Conservation (phyloP, 2,888 invertebrate genomes). For the Ectobius pallidus region DNA sequence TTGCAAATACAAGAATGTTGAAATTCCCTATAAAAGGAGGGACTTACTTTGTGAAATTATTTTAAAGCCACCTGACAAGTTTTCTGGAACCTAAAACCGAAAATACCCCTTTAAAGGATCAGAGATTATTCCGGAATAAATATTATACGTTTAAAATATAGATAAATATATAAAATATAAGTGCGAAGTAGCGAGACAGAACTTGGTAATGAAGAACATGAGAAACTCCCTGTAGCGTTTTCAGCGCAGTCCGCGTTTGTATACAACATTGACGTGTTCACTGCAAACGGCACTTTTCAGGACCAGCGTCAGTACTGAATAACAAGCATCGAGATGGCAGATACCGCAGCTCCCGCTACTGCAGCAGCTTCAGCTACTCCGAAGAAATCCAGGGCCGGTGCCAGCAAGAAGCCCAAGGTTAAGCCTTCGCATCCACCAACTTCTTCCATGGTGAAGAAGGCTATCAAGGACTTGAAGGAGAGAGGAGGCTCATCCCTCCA, state of each 20-base stretch:
- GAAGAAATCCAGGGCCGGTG: neutral
- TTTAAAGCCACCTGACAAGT: too few species aligned
- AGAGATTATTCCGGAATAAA: too few species aligned
- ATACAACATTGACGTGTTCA: neutral
- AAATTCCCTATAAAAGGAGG: too few species aligned
- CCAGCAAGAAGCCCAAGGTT: neutral
- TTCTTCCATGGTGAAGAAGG: neutral
- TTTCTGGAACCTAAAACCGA: too few species aligned
- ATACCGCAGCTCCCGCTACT: neutral
- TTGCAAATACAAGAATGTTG: too few species aligned
- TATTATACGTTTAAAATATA: too few species aligned
- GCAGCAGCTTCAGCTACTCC: neutral
- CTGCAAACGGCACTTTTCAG: neutral
- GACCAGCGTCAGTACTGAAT: slow-evolving; percentile 25
- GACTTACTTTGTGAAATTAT: too few species aligned
- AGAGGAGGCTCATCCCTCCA: too few species aligned
- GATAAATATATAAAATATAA: too few species aligned
- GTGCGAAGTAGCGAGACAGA: too few species aligned
- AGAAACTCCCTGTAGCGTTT: neutral
- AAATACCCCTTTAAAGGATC: too few species aligned
- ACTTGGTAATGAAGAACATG: too few species aligned
- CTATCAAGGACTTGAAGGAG: neutral
- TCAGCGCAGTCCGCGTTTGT: neutral
- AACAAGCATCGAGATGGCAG: neutral
- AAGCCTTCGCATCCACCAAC: neutral